Evolutionary conservation across 2,888 invertebrate genomes (phyloP).

Genomic region (Himalopsyche japonica): DNA sequence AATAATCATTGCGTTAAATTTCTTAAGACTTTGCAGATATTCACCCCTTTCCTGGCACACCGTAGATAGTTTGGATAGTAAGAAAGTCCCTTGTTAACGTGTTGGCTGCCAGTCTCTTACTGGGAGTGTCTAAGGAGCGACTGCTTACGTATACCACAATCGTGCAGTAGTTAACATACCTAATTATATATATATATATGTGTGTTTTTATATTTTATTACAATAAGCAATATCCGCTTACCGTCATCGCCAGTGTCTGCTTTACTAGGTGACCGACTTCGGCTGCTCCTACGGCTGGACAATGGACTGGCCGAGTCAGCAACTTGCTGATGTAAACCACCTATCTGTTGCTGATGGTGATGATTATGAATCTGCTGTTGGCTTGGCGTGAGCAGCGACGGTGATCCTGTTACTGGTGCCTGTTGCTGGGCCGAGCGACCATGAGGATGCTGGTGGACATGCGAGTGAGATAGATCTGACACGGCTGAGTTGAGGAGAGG

Average conservation of each 20-base stretch:
- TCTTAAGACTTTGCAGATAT: no score
- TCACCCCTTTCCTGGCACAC: no score
- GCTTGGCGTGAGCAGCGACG: background rate
- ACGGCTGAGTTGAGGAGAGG: conserved; percentile 63
- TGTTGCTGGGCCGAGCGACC: conserved; percentile 60
- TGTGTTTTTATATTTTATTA: no score
- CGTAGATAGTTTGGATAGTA: no score
- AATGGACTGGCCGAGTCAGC: background rate
- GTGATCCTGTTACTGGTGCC: conserved; percentile 54
- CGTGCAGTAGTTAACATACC: no score
- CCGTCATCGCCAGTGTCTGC: conserved; percentile 37
- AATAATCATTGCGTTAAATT: no score
- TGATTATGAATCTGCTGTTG: background rate
- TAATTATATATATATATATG: no score
- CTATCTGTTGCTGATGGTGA: background rate
- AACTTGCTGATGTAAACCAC: conserved; percentile 21
- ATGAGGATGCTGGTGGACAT: background rate
- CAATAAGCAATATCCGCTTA: background rate
- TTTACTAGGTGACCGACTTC: conserved; percentile 39
- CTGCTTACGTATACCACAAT: no score
- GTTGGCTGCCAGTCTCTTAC: no score
- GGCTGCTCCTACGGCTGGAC: conserved; percentile 20
- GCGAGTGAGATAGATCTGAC: conserved; percentile 45
- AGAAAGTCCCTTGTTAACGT: no score
- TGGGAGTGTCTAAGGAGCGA: no score